These are phyloP conservation scores for Spermophilus dauricus DNA, from an alignment of 2,113 vertebrate species.

Conservation along the genomic window DNA sequence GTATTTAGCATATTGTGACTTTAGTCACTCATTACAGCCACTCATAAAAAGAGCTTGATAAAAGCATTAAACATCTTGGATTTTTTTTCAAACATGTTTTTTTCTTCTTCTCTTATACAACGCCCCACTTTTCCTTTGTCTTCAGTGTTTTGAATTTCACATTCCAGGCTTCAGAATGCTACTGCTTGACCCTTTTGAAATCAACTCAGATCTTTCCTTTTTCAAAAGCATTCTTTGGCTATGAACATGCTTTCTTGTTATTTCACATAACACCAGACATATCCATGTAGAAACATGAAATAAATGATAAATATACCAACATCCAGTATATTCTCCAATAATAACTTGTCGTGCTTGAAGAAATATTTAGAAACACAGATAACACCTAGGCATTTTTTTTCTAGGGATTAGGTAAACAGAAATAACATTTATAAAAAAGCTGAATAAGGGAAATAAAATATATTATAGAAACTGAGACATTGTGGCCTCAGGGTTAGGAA, in stretches of 20 bases:
- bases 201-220: background rate
- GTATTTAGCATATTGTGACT: background rate
- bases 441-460: conserved; percentile 28
- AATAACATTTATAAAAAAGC: conserved; percentile 28
- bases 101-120: background rate
- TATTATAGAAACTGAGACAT: background rate
- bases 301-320: conserved; percentile 13
- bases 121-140: background rate
- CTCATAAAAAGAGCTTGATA: background rate
- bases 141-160: background rate
- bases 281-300: background rate
- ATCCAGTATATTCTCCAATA: background rate
- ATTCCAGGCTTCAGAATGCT: conserved; percentile 16
- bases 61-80: background rate
- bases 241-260: conserved; percentile 13
- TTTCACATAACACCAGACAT: background rate
- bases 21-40: background rate
- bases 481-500: background rate
- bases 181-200: background rate
- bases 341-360: background rate
- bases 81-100: background rate
- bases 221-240: background rate
- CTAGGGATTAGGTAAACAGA: background rate
- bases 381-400: background rate
- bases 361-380: background rate